Evolutionary conservation across 35 echinoderm and acorn worm species (phyloP).

Genomic region (Patiria miniata): DNA sequence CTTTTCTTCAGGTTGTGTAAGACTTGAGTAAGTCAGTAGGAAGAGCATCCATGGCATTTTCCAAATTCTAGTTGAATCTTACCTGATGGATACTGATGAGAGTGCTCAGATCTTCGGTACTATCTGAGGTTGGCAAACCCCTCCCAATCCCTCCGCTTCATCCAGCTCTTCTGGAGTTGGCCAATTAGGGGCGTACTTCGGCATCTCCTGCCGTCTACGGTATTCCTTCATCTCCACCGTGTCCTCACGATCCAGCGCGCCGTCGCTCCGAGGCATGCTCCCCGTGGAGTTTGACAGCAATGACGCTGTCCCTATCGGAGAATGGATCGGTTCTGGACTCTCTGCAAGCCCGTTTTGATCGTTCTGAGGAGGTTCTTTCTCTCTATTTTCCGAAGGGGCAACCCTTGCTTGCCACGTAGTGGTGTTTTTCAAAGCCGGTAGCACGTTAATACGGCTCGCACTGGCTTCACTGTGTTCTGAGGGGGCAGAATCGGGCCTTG

Average conservation of each 20-base stretch:
- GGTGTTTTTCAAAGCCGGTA: too few species aligned
- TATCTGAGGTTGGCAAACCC: not conserved
- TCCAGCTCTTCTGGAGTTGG: not conserved
- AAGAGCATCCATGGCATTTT: too few species aligned
- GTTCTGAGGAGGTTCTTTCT: too few species aligned
- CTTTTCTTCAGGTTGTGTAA: too few species aligned
- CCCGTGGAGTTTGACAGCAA: not conserved
- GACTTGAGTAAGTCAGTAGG: too few species aligned
- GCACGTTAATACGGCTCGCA: too few species aligned
- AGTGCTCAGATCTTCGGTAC: conserved; percentile 1
- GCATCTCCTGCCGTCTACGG: not conserved
- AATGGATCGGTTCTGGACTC: too few species aligned
- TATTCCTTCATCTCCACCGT: conserved; percentile 8
- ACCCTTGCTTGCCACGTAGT: not conserved
- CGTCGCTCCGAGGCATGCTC: not conserved
- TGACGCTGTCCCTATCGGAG: not conserved
- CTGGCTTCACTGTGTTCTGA: too few species aligned
- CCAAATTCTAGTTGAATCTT: too few species aligned
- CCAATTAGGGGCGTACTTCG: not conserved
- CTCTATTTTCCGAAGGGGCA: not conserved
- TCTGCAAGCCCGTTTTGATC: too few species aligned
- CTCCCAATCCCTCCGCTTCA: not conserved
- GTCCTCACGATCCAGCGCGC: conserved; percentile 7
- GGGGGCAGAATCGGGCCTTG: too few species aligned
- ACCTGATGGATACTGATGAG: conserved; percentile 19